Evolutionary conservation across 2,113 vertebrate species (phyloP), one percentile per base, ranked within the genome.

Genomic region (Phyllopteryx taeniolatus): DNA sequence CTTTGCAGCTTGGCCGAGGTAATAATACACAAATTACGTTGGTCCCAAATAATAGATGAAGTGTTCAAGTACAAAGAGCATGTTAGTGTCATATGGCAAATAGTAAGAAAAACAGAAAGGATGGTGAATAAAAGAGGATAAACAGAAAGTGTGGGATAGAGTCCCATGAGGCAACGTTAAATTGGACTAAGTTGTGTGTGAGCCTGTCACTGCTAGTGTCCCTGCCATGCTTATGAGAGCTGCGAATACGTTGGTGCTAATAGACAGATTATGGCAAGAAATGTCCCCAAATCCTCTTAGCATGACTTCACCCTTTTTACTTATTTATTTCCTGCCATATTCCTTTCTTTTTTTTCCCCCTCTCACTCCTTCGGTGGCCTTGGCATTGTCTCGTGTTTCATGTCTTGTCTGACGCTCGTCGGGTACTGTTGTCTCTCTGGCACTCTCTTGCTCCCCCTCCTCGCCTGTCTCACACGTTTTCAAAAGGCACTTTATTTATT

Each of bases 191-290:
- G 79, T 89, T 86, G 82, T 86, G 86, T 87, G 84, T 85, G 87
- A 90, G 83, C 86, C 85, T 90, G 89, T 90, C 91, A 91, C 84
- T 91, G 92, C 88, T 88, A 87, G 89, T 88, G 87, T 89, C 83
- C 86, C 89, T 88, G 90, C 89, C 89, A 85, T 89, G 89, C 88
- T 88, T 91, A 90, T 91, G 89, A 91, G 88, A 90, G 90, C 90
- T 90, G 85, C 85, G 90, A 91, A 90, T 90, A 89, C 91, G 91
- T 91, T 90, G 89, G 89, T 91, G 89, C 89, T 93, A 93, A 93
- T 92, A 92, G 91, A 90, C 89, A 91, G 92, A 93, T 93, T 91
- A 93, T 90, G 87, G 89, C 90, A 88, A 90, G 90, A 90, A 93
- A 91, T 93, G 90, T 92, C 90, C 89, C 87, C 81, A 92, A 93